Evolutionary conservation across 1,140 invertebrate species (phyloP).

Genomic region (Manduca sexta): DNA sequence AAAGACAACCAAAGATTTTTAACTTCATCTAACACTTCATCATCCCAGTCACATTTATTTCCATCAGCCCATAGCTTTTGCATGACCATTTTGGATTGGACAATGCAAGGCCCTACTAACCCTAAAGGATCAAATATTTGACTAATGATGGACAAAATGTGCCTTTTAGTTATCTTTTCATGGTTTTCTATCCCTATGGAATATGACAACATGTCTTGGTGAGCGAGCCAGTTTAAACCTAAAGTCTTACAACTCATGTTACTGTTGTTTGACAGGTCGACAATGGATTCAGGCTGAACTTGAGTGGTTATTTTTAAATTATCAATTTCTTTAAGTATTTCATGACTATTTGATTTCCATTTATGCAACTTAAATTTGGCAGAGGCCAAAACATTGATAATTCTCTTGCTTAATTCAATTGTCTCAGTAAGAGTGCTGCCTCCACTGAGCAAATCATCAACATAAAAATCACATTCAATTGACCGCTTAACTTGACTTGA

Average conservation of each 20-base stretch:
- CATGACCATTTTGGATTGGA: constrained; percentile 15
- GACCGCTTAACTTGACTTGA: not conserved
- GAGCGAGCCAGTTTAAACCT: constrained; percentile 15
- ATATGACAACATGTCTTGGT: constrained; percentile 12
- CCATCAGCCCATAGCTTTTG: constrained; percentile 10
- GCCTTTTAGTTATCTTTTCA: constrained; percentile 11
- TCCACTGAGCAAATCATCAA: constrained; percentile 12
- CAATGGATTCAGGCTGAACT: too few relatives aligned
- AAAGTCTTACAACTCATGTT: constrained; percentile 7
- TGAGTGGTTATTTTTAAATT: too few relatives aligned
- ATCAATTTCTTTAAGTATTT: not conserved
- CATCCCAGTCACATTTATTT: constrained; percentile 15
- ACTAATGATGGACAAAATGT: constrained; percentile 12
- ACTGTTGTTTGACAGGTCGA: not conserved
- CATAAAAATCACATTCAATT: constrained; percentile 9
- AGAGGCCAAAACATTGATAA: constrained; percentile 1
- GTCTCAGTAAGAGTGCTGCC: not conserved
- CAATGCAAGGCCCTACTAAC: constrained; percentile 13
- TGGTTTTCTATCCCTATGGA: constrained; percentile 1
- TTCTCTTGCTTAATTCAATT: not conserved
- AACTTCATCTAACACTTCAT: constrained; percentile 1
- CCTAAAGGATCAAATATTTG: constrained; percentile 23
- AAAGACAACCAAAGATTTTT: constrained; percentile 1
- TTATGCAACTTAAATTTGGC: constrained; percentile 10
- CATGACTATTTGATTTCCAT: constrained; percentile 2